Conservation (phyloP, 2,797 vertebrate genomes). For the Choloepus didactylus region DNA sequence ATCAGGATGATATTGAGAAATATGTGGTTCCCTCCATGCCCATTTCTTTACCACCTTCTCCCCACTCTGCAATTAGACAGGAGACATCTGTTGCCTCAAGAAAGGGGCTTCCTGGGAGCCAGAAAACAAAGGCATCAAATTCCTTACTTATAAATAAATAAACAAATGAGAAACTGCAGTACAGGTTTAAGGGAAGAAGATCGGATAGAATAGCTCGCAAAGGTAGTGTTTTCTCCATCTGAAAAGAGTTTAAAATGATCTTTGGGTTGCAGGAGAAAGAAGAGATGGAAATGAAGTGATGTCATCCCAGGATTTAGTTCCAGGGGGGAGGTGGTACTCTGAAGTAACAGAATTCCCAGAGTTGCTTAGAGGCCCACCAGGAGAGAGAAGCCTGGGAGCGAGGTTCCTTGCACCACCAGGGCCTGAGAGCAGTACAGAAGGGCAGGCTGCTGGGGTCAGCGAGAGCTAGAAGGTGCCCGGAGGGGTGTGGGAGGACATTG, state of each 20-base stretch:
- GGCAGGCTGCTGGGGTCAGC: neutral
- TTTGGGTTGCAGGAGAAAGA: neutral
- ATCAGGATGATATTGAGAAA: neutral
- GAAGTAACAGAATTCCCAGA: neutral
- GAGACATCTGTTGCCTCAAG: neutral
- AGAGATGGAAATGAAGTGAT: neutral
- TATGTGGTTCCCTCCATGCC: neutral
- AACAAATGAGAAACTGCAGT: neutral
- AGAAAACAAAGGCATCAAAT: neutral
- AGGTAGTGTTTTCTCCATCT: neutral
- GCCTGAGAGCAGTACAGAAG: neutral
- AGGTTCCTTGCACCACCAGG: neutral
- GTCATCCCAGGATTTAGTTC: neutral
- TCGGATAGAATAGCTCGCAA: neutral
- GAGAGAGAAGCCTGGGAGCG: neutral
- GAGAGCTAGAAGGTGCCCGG: neutral
- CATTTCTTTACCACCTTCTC: neutral
- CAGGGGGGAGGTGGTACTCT: neutral
- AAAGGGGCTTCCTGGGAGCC: neutral
- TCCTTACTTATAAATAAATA: neutral
- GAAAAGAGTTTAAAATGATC: neutral
- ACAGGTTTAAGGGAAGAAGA: neutral
- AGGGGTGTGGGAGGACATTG: neutral
- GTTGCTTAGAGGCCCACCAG: neutral
- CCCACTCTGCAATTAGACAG: neutral